Evolutionary conservation across 1,140 invertebrate species (phyloP), one percentile per base, ranked within the genome.

Genomic region (Phthorimaea operculella): DNA sequence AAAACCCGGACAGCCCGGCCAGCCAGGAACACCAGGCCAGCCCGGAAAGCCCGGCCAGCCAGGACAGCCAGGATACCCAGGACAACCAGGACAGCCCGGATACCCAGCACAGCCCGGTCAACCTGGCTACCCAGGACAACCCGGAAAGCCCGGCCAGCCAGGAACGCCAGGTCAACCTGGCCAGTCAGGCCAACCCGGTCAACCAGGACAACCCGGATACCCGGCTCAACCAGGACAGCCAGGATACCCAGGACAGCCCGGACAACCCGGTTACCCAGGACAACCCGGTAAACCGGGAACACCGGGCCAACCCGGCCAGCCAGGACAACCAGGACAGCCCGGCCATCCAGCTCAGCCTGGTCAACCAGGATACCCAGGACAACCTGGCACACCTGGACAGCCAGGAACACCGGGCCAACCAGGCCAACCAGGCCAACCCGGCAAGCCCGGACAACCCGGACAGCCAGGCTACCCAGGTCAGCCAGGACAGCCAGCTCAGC

Each of bases 351-450:
- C 45, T 11, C 21, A 55, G 4, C 55, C 55, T 2, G 55, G 55
- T 4, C 51, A 57, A 18, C 51, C 54, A 11, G 59, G 59, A 10
- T 8, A 57, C 0, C 59, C 55, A 39, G 59, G 42, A 45, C 42
- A 45, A 15, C 42, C 42, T n/a, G 63, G 61, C 15, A 18, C 57
- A 48, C 69, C 63, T 47, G 69, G 68, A 15, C 9, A 51, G 4
- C 68, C 66, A 28, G 61, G 66, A 10, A 18, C 52, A 17, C 74
- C 66, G 60, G 59, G 61, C 12, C 49, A 51, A 44, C 63, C 68
- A 33, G 69, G 66, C 33, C 51, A 64, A 12, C 62, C 64, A 57
- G 68, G 71, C 17, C 42, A 54, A 16, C 66, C 70, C 15, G 70
- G 64, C 59, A 47, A 54, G 15, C 68, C 70, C 48, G 64, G 62